Evolutionary conservation across 2,113 vertebrate genomes (phyloP).

Genomic region (Vireo altiloquus): DNA sequence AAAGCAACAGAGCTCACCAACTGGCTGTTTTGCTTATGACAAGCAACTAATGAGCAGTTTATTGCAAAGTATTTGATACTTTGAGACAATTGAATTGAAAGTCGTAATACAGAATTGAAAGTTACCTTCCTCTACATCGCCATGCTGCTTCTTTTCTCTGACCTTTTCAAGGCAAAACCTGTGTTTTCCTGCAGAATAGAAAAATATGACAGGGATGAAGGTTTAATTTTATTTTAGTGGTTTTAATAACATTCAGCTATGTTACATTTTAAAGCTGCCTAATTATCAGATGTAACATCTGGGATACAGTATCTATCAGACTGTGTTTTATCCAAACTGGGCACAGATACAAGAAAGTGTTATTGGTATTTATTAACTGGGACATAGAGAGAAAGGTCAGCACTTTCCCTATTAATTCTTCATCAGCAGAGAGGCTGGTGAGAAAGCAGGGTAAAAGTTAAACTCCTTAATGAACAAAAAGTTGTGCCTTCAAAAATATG

Average conservation of each 20-base stretch:
- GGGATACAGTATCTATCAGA: slow-evolving; percentile 13
- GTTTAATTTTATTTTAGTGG: slow-evolving; percentile 42
- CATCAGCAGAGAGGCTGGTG: not conserved
- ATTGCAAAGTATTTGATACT: slow-evolving; percentile 15
- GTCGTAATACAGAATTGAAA: not conserved
- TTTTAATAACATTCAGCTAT: slow-evolving; percentile 37
- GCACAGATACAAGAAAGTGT: slow-evolving; percentile 43
- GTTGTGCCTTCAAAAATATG: not conserved
- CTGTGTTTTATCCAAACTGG: slow-evolving; percentile 43
- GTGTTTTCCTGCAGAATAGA: slow-evolving; percentile 37
- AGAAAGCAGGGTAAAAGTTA: slow-evolving; percentile 7
- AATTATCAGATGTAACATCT: slow-evolving; percentile 63
- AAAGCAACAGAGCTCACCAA: slow-evolving; percentile 9
- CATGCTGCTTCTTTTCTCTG: slow-evolving; percentile 38
- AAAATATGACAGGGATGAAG: not conserved
- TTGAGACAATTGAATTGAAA: not conserved
- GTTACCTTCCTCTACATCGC: slow-evolving; percentile 32
- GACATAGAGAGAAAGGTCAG: slow-evolving; percentile 45
- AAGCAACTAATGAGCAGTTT: not conserved
- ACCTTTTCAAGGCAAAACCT: slow-evolving; percentile 36
- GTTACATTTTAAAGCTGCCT: slow-evolving; percentile 52
- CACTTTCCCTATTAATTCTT: slow-evolving; percentile 25
- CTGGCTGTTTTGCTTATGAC: not conserved
- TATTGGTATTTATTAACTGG: slow-evolving; percentile 50
- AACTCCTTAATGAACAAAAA: not conserved